Base-by-base conservation (phyloP, 2,888 invertebrate species). In the Ephialtes manifestator region DNA sequence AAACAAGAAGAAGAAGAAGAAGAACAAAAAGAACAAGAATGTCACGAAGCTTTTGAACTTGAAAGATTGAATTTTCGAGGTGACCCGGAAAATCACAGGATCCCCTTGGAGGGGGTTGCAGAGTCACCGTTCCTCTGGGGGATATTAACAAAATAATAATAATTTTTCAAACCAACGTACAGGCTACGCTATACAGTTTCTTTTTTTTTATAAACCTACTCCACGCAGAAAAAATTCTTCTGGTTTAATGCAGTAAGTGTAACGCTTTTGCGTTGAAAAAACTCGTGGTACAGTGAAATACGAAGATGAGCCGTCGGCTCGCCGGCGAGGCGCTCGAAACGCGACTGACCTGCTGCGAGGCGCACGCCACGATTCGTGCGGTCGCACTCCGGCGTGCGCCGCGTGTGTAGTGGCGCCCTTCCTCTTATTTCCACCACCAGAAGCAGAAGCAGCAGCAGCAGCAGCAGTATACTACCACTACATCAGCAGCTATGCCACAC, bases 261-360 rank as follows among this genome's bases (percentile, higher is more conserved):
- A 51, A 18, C 0, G 18, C n/a, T 51, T 18, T 51, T 51, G n/a
- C 51, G 51, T 51, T 18, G 51, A 51, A n/a, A 18, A 51, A 51
- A 48, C 18, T 51, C 7, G 51, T 18, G 51, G n/a, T 51, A 18
- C 51, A 51, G 7, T 18, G n/a, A 1, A 18, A 7, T 58, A 78
- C 58, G 81, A 18, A 51, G 24, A 24, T 20, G 46, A 65, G 53
- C 28, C 67, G 53, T 60, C 81, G 83, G 81, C 80, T 82, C 84
- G 86, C 84, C 82, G 82, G 79, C 77, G 71, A 84, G 79, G 82
- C 86, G 84, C 63, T 84, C 76, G 76, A 75, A 84, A 79, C 86
- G 86, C 86, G 86, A 86, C 86, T 86, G 84, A 77, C 43, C 79
- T 71, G 75, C 35, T 70, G 48, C 28, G 67, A 51, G 63, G 63